Base-by-base conservation (phyloP, 2,888 invertebrate species). In the Meganola albula region DNA sequence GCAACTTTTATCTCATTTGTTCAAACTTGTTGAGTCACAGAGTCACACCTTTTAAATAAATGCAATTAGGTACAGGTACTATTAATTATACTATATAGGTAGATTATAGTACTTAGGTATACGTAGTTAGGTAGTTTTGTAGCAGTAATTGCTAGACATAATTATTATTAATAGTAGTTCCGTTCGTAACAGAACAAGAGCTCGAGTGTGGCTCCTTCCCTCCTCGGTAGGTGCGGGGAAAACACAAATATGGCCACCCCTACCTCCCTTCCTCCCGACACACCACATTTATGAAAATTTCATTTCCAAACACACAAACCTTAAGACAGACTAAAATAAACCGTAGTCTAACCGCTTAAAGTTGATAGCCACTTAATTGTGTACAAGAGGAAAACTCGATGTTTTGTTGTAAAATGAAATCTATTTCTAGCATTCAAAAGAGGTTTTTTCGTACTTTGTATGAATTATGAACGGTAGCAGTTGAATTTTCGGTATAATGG, bases 261-360 rank as follows among this genome's bases (percentile, higher is more conserved):
- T 45, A 41, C 22, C 30, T 36, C 38, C 32, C 12, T 20, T 28
- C 31, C 13, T 32, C 13, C 13, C 27, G n/a, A 49, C 43, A 32
- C 46, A 54, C 46, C 61, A 69, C 74, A 74, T 74, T 83, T 83
- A 82, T 83, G 82, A 78, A 83, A 83, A 77, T 82, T 79, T 80
- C 78, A 87, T 87, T 84, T 82, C 72, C 73, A 76, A 80, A 72
- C 69, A 58, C 54, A 43, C 40, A 53, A 25, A 36, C 38, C 52
- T 46, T 48, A 54, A 39, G 51, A 44, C 77, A 69, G 63, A 66
- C 74, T 54, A 74, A 80, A 77, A 65, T 74, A 69, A 68, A 74
- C 83, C 67, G 61, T 84, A 78, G 72, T 64, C 44, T 60, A 40
- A 65, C 61, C 58, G 41, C 59, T 53, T 66, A 83, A 61, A 72